Base-by-base conservation (phyloP, 1,140 invertebrate genomes). In the Agrilus planipennis region DNA sequence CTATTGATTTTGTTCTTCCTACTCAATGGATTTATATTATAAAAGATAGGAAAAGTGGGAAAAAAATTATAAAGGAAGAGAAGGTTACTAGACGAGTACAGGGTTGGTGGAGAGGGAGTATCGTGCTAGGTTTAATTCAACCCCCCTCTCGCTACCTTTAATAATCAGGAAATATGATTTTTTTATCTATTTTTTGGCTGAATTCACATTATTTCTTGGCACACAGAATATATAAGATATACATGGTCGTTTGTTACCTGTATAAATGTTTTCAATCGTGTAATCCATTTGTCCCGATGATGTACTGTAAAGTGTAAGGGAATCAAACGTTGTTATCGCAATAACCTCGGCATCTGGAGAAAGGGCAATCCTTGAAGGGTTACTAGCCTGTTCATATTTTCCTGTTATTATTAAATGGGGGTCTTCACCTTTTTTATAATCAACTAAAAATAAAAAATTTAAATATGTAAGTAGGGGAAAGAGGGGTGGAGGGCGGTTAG, bases 291-390 rank as follows among this genome's bases (percentile, higher is more conserved):
- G 52, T 27, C 76, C 77, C 31, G 69, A 77, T 29, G 73, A 63
- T 0, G 75, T 73, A 34, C 78, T 79, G 62, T 78, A 88, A 54
- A 88, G 73, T n/a, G 72, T 69, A 5, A 89, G 57, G 18, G 65
- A 70, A 30, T 66, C 67, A 34, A 71, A 71, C 43, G 69, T 68
- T n/a, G 75, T 72, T 17, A 89, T 74, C 0, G 73, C 80, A 4
- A 88, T 62, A 23, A 84, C 76, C 49, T 84, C 71, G 1, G 75
- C 79, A 63, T 88, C 81, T 5, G 82, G 81, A 22, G 84, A 84
- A 19, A 90, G 59, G 3, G 76, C 72, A 44, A 84, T 72, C 12
- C 60, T 40, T 10, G 65, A 60, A 15, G 67, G 55, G 23, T 64
- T 64, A 10, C 58, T 60, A 1, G 55, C 55, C 41, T 66, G 67